These are phyloP conservation scores for Phylloscopus collybita DNA, from an alignment of 2,797 vertebrate genomes.

Conservation along the genomic window DNA sequence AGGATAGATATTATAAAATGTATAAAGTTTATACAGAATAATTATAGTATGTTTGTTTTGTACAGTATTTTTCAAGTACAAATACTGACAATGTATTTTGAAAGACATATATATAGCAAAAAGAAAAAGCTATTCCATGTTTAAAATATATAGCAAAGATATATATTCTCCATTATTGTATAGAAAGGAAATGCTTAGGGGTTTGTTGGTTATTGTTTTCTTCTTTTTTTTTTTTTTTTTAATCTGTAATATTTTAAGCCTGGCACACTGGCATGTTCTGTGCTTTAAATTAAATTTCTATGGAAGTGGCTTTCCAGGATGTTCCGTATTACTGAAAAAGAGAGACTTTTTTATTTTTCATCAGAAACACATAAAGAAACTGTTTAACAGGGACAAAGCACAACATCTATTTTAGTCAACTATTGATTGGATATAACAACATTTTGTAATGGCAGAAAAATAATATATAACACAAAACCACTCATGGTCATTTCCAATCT, in stretches of 20 bases:
- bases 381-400: conserved; percentile 63
- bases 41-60: conserved; percentile 87
- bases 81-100: conserved; percentile 91
- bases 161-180: conserved; percentile 81
- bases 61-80: conserved; percentile 93
- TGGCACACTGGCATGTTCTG: conserved; percentile 64
- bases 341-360: conserved; percentile 55
- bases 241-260: conserved; percentile 71
- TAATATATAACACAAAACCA: conserved; percentile 28
- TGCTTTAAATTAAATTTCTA: conserved; percentile 72
- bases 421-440: conserved; percentile 62
- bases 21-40: conserved; percentile 91
- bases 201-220: conserved; percentile 8
- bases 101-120: conserved; percentile 85
- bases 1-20: conserved; percentile 84
- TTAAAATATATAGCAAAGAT: conserved; percentile 79
- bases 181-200: conserved; percentile 73
- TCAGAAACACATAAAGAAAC: conserved; percentile 54
- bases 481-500: conserved; percentile 47
- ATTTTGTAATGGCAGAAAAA: conserved; percentile 62
- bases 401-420: conserved; percentile 67
- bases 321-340: conserved; percentile 37
- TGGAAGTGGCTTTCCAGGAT: conserved; percentile 43
- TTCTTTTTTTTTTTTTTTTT: conserved; percentile 57
- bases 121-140: conserved; percentile 75